These are phyloP conservation scores for Antheraea yamamai DNA, from an alignment of 2,888 invertebrate species.

Conservation along the genomic window DNA sequence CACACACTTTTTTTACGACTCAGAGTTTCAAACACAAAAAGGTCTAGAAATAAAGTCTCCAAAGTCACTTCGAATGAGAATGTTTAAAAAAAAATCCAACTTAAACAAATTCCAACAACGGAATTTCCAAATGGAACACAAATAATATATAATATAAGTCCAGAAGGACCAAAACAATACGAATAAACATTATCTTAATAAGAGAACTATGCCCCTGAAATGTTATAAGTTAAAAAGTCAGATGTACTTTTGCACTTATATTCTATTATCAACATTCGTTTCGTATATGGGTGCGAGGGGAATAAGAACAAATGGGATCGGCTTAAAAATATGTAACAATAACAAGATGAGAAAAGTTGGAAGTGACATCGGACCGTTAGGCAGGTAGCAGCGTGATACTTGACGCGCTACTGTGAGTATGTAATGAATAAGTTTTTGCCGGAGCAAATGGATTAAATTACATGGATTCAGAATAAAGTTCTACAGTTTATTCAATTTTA, in stretches of 20 bases:
- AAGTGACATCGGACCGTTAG: conserved; percentile 66
- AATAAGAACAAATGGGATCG: conserved; percentile 64
- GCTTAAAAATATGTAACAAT: conserved; percentile 68
- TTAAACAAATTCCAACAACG: conserved; percentile 5
- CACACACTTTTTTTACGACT: no score
- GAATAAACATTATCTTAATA: conserved; percentile 19
- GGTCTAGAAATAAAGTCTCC: background rate
- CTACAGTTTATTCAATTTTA: conserved; percentile 31
- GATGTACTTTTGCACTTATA: conserved; percentile 44
- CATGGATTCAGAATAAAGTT: conserved; percentile 37
- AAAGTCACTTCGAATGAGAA: background rate
- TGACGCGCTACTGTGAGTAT: conserved; percentile 33
- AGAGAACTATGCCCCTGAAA: conserved; percentile 12
- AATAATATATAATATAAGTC: background rate
- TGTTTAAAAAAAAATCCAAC: background rate
- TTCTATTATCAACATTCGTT: conserved; percentile 56
- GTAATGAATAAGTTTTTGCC: conserved; percentile 59
- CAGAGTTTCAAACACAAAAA: background rate
- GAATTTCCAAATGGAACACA: conserved; percentile 9
- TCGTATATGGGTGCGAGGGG: conserved; percentile 46
- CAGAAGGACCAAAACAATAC: conserved; percentile 5
- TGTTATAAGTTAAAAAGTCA: conserved; percentile 31
- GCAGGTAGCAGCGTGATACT: conserved; percentile 45
- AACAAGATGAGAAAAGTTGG: conserved; percentile 66
- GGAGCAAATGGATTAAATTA: conserved; percentile 44